Evolutionary conservation across 1,140 invertebrate species (phyloP), one percentile per base, ranked within the genome.

Genomic region (Potamilus streckersoni): DNA sequence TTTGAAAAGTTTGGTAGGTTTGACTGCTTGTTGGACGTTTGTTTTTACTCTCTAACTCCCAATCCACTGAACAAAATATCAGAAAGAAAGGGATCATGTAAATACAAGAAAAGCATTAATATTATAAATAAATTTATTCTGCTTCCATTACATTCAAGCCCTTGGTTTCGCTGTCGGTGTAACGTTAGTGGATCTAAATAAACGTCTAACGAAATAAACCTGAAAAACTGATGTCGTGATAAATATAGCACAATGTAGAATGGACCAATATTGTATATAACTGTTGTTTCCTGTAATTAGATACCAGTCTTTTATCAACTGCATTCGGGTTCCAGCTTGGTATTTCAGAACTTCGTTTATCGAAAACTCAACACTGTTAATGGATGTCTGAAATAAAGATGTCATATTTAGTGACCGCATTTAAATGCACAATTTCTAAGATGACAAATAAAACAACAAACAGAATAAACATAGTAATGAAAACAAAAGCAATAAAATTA

Each of bases 221-320:
- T 97, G 95, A 57, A 95, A 82, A 17, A 93, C 91, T 31, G 94
- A 94, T 0, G 95, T 94, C 1, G 92, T 91, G 38, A 94, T 88
- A 79, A 98, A 95, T 4, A 96, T 94, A n/a, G 94, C 64, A 76
- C 97, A 95, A 91, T 97, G 96, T 57, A 93, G 91, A 8, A 97
- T 83, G 0, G 96, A 97, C 95, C 96, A 97, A 67, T 92, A 93
- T 80, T 95, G 92, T 6, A 98, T 94, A 87, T 97, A 97, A 6
- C 90, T 90, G 86, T 97, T 96, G 87, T 98, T 98, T 80, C 94
- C 94, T 31, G 93, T 81, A 14, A 97, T 90, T 65, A 97, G 88
- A 87, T 96, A 96, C 79, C 79, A 86, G 72, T 87, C 86, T 65
- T 80, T 81, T 14, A 86, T 71, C 0, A 84, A 71, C 63, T 82